Conservation (phyloP, 2,888 invertebrate species). For the Sminthurinus aureus region DNA sequence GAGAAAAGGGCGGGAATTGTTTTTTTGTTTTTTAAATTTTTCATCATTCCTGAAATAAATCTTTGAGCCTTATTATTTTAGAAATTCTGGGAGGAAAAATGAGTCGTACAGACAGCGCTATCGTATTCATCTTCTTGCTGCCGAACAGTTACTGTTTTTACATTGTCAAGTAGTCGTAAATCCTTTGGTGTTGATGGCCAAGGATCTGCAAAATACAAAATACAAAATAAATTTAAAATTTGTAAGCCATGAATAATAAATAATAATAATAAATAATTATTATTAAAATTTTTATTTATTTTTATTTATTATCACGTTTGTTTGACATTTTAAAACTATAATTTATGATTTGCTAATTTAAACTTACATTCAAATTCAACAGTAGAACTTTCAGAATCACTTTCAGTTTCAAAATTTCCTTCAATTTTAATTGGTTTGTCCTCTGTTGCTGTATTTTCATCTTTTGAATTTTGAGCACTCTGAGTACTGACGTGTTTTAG, state of each 20-base stretch:
- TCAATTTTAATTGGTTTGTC: too few relatives aligned
- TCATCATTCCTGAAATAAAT: too few relatives aligned
- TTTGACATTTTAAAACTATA: too few relatives aligned
- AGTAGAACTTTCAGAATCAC: too few relatives aligned
- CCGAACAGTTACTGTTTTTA: not conserved
- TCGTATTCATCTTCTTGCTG: constrained; percentile 19
- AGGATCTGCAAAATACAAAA: not conserved
- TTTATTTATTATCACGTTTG: not conserved
- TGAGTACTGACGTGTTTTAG: not conserved
- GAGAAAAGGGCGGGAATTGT: not conserved
- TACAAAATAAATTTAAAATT: not conserved
- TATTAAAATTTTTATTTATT: not conserved
- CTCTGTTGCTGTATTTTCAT: too few relatives aligned
- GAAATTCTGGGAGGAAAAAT: not conserved
- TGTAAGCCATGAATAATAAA: not conserved
- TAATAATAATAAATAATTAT: not conserved
- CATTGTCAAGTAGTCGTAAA: not conserved
- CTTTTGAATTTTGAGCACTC: too few relatives aligned
- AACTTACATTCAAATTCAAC: too few relatives aligned
- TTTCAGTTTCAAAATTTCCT: too few relatives aligned
- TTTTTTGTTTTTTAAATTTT: not conserved
- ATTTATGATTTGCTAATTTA: too few relatives aligned
- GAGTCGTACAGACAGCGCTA: not conserved
- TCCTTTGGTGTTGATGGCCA: not conserved
- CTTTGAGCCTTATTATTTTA: too few relatives aligned